Evolutionary conservation across 30 jellyfish, hydroid and myxozoan species (phyloP).

Genomic region (Sanderia malayensis): DNA sequence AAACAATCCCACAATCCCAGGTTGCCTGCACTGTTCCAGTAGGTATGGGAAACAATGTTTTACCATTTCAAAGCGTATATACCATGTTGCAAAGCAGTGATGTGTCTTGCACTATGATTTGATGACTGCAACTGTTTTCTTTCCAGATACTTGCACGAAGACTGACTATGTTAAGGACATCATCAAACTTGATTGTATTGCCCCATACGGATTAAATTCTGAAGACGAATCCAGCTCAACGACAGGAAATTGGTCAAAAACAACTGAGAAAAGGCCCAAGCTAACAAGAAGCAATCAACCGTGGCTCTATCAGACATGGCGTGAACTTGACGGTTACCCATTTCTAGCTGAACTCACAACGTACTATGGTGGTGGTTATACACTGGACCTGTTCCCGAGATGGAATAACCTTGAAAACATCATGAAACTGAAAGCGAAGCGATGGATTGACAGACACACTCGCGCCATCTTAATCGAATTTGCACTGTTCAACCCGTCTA

Average conservation of each 20-base stretch:
- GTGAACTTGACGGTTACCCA: slow-evolving; percentile 93
- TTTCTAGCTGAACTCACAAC: slow-evolving; percentile 86
- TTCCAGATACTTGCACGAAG: slow-evolving; percentile 72
- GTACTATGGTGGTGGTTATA: slow-evolving; percentile 96
- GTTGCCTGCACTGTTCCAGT: no score
- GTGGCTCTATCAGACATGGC: slow-evolving; percentile 92
- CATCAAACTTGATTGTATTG: slow-evolving; percentile 75
- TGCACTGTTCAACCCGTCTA: slow-evolving; percentile 81
- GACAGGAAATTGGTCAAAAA: slow-evolving; percentile 66
- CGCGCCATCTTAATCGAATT: slow-evolving; percentile 87
- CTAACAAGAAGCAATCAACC: slow-evolving; percentile 68
- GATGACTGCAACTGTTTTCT: not conserved
- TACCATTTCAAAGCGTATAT: no score
- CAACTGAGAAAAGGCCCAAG: slow-evolving; percentile 25
- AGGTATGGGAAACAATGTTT: no score
- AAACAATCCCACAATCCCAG: no score
- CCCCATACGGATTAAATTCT: slow-evolving; percentile 33
- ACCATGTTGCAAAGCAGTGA: no score
- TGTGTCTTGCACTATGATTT: no score
- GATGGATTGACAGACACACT: slow-evolving; percentile 95
- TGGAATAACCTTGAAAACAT: slow-evolving; percentile 64
- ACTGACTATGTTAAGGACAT: slow-evolving; percentile 37
- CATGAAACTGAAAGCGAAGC: slow-evolving; percentile 35
- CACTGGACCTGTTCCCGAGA: slow-evolving; percentile 88
- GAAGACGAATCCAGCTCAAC: slow-evolving; percentile 62